These are phyloP conservation scores for Hybognathus amarus DNA, from an alignment of 2,797 vertebrate genomes.

Conservation along the genomic window DNA sequence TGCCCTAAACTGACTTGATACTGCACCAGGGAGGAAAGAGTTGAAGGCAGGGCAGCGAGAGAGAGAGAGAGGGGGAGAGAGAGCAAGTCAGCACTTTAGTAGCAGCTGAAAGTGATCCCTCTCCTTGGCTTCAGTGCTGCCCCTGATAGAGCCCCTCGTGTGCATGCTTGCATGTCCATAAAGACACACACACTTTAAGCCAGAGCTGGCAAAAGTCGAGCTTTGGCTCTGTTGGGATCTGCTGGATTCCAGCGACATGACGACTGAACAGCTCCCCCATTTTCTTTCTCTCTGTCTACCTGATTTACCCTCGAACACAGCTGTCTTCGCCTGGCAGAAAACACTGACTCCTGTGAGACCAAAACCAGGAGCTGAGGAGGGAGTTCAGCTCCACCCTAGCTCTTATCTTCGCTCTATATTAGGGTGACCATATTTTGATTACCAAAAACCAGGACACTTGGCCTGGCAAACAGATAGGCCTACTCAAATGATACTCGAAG, in stretches of 20 bases:
- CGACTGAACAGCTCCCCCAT: slow-evolving; percentile 61
- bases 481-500: no score
- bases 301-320: slow-evolving; percentile 6
- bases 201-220: slow-evolving; percentile 65
- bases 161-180: slow-evolving; percentile 62
- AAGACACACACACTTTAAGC: slow-evolving; percentile 42
- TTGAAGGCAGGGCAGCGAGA: slow-evolving; percentile 28
- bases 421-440: no score
- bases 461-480: no score
- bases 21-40: slow-evolving; percentile 30
- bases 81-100: slow-evolving; percentile 62
- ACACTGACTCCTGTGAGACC: slow-evolving; percentile 25
- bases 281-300: slow-evolving; percentile 18
- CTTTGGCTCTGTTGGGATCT: slow-evolving; percentile 65
- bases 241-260: slow-evolving; percentile 78
- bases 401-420: background rate
- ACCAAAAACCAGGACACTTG: no score
- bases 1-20: slow-evolving; percentile 49
- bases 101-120: slow-evolving; percentile 75
- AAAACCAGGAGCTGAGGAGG: slow-evolving; percentile 32
- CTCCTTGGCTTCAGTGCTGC: slow-evolving; percentile 63
- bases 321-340: slow-evolving; percentile 26
- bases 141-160: slow-evolving; percentile 63
- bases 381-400: slow-evolving; percentile 21
- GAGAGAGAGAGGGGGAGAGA: slow-evolving; percentile 58